Base-by-base conservation (phyloP, 1,140 invertebrate genomes). In the Contarinia nasturtii region DNA sequence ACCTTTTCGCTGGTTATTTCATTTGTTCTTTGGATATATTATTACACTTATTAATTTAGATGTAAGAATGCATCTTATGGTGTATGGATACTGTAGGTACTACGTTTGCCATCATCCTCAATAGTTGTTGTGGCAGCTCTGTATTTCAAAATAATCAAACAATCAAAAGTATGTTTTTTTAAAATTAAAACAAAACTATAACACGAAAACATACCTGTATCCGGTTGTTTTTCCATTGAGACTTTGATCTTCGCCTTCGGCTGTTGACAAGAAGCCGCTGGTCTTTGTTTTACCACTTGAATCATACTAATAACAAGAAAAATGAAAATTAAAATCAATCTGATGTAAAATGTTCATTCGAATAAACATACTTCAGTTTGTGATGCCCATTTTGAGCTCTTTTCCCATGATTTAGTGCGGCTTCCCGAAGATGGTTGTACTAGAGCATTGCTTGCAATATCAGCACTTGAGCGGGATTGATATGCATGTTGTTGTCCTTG, bases 311-410 rank as follows among this genome's bases (percentile, higher is more conserved):
- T 14, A 20, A 15, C 20, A 3, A 19, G 45, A 37, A 36, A 27
- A 40, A 45, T 41, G n/a, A 36, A n/a, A 3, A 43, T 41, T 12
- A 27, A n/a, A n/a, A 11, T 12, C 12, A 14, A 10, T 10, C 12
- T 38, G 14, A 44, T 27, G 2, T 33, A 22, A 34, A 22, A 33
- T 8, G n/a, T 49, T 33, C 38, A n/a, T 20, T 7, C 14, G 22
- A 21, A 10, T 18, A 45, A 20, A 49, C 49, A 51, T 44, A 63
- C 61, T 55, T 59, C 52, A 10, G 59, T 59, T 45, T 61, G 56
- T 40, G 58, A 61, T 5, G 61, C 59, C 61, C 61, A 64, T 51
- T 64, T 63, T 36, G 61, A 62, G 36, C 60, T 57, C 42, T 61
- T 63, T 55, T 63, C 59, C 61, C 61, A 64, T 34, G 61, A 57